Percentiles rank a stretch among this genome's conserved stretches.
phyloP scores from a whole-genome alignment of 2,888 invertebrate genomes.

The Eilema griseolum region DNA sequence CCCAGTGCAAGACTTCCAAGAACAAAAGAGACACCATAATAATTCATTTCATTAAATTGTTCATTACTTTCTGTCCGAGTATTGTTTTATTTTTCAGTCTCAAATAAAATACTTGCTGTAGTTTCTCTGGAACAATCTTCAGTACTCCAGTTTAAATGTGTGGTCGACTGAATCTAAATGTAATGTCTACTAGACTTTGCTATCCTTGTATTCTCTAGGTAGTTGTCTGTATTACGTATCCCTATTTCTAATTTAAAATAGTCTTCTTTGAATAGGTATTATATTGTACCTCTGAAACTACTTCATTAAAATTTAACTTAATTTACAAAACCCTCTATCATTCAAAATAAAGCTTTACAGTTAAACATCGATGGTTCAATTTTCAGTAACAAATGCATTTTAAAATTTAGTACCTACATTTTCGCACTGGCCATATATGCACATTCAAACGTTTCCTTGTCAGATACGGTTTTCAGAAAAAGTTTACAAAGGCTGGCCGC shows the following conservation, averaged over 20 bases:
- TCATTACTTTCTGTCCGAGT: neutral
- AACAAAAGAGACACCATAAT: neutral
- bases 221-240: neutral
- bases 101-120: slow-evolving; percentile 2
- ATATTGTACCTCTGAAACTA: neutral
- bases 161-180: slow-evolving; percentile 17
- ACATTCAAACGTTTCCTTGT: slow-evolving; percentile 48
- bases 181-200: slow-evolving; percentile 9
- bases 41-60: neutral
- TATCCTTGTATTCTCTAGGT: neutral
- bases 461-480: slow-evolving; percentile 46
- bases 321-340: neutral
- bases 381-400: slow-evolving; percentile 28
- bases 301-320: neutral
- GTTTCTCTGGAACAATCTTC: slow-evolving; percentile 2
- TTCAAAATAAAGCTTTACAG: neutral
- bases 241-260: neutral
- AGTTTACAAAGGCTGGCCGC: slow-evolving; percentile 46
- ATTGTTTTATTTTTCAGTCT: neutral
- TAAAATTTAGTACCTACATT: slow-evolving; percentile 21
- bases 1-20: neutral
- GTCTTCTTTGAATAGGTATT: neutral
- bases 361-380: slow-evolving; percentile 34
- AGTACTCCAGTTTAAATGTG: slow-evolving; percentile 5
- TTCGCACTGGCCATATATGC: slow-evolving; percentile 32